Conservation (phyloP, 2,888 invertebrate genomes). For the Ditylenchus weischeri region DNA sequence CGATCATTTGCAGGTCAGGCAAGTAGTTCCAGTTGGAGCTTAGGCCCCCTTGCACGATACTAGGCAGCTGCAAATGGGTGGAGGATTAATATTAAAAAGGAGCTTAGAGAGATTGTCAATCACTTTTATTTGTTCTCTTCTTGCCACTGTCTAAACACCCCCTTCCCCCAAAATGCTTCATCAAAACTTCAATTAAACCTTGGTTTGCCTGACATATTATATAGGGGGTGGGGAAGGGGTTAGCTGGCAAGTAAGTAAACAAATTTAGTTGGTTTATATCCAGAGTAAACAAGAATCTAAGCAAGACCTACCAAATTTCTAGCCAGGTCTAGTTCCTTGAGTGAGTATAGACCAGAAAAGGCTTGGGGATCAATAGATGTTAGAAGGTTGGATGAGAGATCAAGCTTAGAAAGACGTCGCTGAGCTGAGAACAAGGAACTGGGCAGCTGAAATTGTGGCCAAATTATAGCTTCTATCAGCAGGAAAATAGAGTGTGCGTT, state of each 20-base stretch:
- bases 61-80: slow-evolving; percentile 3
- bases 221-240: too few species aligned
- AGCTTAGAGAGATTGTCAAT: not conserved
- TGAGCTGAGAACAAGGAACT: slow-evolving; percentile 16
- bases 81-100: slow-evolving; percentile 3
- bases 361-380: slow-evolving; percentile 20
- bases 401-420: slow-evolving; percentile 22
- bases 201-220: too few species aligned
- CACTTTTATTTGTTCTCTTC: slow-evolving; percentile 1
- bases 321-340: slow-evolving; percentile 16
- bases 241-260: too few species aligned
- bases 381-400: slow-evolving; percentile 18
- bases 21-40: slow-evolving; percentile 24
- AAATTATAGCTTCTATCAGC: too few species aligned
- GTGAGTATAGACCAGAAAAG: slow-evolving; percentile 21
- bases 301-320: slow-evolving; percentile 1
- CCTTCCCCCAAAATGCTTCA: too few species aligned
- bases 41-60: slow-evolving; percentile 12
- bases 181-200: too few species aligned
- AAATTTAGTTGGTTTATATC: too few species aligned
- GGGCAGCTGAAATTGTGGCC: slow-evolving; percentile 11
- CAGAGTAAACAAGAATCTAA: not conserved
- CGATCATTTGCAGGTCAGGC: slow-evolving; percentile 18
- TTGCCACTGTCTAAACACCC: too few species aligned
- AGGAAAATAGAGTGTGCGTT: too few species aligned